Base-by-base conservation (phyloP, 2,113 vertebrate genomes). In the Bostrychus sinensis region DNA sequence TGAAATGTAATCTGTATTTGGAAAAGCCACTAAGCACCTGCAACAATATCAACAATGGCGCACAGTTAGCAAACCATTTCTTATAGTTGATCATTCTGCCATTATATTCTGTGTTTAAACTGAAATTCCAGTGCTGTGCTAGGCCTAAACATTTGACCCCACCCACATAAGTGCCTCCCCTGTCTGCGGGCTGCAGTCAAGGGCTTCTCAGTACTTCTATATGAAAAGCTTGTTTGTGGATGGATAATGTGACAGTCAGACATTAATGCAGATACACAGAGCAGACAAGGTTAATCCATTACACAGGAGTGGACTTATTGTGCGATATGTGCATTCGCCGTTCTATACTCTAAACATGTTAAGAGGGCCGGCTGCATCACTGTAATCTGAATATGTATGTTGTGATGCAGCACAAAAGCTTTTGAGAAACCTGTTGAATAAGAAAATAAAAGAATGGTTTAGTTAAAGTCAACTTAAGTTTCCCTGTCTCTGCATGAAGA, bases 281-380 rank as follows among this genome's bases (percentile, higher is more conserved):
- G 41, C 62, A 63, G 72, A 55, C 57, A 9, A 67, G 73, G 62
- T 79, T 75, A 66, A 82, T 78, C 43, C 20, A 78, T 80, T 46
- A 66, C 74, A 77, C 58, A 80, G 56, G 56, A 77, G 64, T 68
- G 65, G 56, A 66, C 55, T 66, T 61, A 66, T 78, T 25, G 7
- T 3, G 50, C 51, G 43, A 59, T 83, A 42, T 37, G 26, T 77
- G 53, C 56, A 75, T 82, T 80, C 80, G 75, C 81, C 66, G 71
- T 65, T 50, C 54, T 82, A 19, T 51, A 61, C 66, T 62, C n/a
- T n/a, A 56, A 76, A 72, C 61, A 66, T 25, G 28, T 46, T 20
- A 38, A 63, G 46, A 39, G 55, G 55, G 56, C 34, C 56, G 42
- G 13, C 25, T 66, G 39, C 34, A 56, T 53, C 56, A 62, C 38